Base-by-base conservation (phyloP, 2,888 invertebrate genomes). In the Eulithis prunata region DNA sequence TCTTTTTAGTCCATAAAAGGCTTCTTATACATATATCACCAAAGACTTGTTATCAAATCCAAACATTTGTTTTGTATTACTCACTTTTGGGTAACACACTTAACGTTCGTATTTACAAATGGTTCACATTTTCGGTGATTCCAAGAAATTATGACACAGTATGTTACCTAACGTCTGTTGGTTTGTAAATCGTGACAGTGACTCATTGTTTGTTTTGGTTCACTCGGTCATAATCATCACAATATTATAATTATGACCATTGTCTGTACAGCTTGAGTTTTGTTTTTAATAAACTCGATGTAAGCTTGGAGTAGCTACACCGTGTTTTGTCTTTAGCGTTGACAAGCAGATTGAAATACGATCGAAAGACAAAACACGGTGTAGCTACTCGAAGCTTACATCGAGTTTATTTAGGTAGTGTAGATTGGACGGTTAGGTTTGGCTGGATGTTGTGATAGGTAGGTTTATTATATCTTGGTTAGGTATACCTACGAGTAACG, bases 131-230 rank as follows among this genome's bases (percentile, higher is more conserved):
- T 60, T 32, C n/a, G 21, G 8, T 38, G 12, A 45, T 59, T 52
- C 45, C 10, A n/a, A 43, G 51, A 58, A 38, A 36, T 10, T 6
- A 47, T 46, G 57, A 57, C 21, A 51, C 38, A 53, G 36, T 54
- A 11, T 36, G 38, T 49, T 38, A 11, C 41, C 49, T 57, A 56
- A 49, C 55, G 43, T 55, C 49, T 57, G 54, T 47, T 47, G 28
- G 13, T 36, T 13, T 57, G 21, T 1, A 12, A 46, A 14, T 41
- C 32, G 45, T 62, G 32, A 36, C 41, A 41, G 45, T 62, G 57
- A 62, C 57, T 62, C 62, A 62, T 21, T 52, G 49, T 62, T 57
- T 36, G 57, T 57, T 62, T 47, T 49, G 49, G 21, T 49, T 49
- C 4, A 47, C 6, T 32, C 32, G 6, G 41, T 10, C 41, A 41